phyloP scores from a whole-genome alignment of 2,888 invertebrate genomes.

The Syrista parreyssii region DNA sequence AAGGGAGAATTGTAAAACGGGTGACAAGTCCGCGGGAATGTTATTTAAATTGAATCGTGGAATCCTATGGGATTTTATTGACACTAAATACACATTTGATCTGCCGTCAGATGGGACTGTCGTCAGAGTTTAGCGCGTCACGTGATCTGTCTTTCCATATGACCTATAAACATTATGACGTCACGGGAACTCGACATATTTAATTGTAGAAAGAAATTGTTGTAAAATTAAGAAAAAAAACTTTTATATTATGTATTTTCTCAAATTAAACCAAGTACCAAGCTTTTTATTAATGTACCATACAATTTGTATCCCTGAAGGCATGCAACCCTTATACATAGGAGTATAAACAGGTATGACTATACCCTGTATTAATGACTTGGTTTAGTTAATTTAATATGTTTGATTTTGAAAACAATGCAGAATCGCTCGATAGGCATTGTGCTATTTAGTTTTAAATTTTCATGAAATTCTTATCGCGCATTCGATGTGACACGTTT shows the following conservation, averaged over 20 bases:
- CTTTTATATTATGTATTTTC: not conserved
- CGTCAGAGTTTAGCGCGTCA: not conserved
- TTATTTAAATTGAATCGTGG: constrained; percentile 27
- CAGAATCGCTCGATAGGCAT: not conserved
- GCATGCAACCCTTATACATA: not conserved
- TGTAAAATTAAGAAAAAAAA: too few species aligned
- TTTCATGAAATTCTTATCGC: not conserved
- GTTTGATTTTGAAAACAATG: too few species aligned
- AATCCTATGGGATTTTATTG: constrained; percentile 37
- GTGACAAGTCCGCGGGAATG: constrained; percentile 26
- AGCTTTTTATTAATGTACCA: not conserved
- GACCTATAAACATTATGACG: not conserved
- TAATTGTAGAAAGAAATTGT: too few species aligned
- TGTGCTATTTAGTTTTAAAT: not conserved
- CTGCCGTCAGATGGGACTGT: not conserved
- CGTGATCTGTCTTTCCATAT: not conserved
- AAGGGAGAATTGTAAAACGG: constrained; percentile 26
- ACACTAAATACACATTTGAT: constrained; percentile 28
- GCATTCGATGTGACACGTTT: not conserved
- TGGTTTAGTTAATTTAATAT: not conserved
- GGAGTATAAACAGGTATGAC: not conserved
- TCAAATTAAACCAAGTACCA: not conserved
- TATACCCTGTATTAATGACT: not conserved
- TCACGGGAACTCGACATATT: not conserved
- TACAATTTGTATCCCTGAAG: not conserved